Evolutionary conservation across 2,797 vertebrate species (phyloP).

Genomic region (Pantherophis vulpinus): DNA sequence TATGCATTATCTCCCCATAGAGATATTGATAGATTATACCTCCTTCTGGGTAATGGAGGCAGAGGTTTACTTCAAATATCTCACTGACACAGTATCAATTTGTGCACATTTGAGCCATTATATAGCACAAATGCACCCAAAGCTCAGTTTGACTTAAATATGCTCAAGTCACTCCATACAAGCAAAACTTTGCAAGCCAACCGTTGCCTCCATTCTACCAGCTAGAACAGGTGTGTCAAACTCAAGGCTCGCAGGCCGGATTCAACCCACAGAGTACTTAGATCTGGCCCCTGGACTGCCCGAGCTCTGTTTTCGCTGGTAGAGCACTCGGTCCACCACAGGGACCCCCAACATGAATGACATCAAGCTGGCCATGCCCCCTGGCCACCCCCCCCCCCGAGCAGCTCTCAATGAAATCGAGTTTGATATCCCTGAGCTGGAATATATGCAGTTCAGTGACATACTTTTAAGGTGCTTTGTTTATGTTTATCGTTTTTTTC

Average conservation of each 20-base stretch:
- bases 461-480: background rate
- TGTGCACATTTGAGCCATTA: background rate
- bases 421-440: too few relatives aligned
- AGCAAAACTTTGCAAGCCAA: background rate
- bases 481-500: background rate
- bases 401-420: too few relatives aligned
- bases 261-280: too few relatives aligned
- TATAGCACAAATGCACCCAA: background rate
- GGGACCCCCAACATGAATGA: too few relatives aligned
- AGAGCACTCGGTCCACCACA: too few relatives aligned
- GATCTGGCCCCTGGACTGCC: too few relatives aligned
- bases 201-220: background rate
- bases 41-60: background rate
- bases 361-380: too few relatives aligned
- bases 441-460: background rate
- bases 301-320: too few relatives aligned
- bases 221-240: too few relatives aligned
- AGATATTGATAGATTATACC: background rate
- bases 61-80: background rate
- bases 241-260: too few relatives aligned
- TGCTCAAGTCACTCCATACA: background rate
- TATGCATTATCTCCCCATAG: background rate
- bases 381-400: fast-evolving
- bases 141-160: background rate
- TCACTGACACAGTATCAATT: background rate